Conservation (phyloP, 2,888 invertebrate genomes). For the Trimorus sp. region DNA sequence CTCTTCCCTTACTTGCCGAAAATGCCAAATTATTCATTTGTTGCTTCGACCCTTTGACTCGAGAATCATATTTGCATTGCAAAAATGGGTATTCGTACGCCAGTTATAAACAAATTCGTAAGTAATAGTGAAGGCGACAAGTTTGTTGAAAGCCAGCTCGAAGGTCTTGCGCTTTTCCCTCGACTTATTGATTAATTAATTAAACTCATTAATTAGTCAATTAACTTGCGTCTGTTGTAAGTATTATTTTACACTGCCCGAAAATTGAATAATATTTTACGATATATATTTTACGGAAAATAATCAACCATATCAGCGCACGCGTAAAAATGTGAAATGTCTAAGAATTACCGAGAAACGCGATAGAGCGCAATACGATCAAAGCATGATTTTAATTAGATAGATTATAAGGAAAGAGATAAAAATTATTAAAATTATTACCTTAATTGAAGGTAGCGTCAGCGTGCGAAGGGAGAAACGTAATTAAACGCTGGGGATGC, state of each 20-base stretch:
- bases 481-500: constrained; percentile 79
- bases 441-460: constrained; percentile 81
- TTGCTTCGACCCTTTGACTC: constrained; percentile 68
- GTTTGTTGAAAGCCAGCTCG: too few relatives aligned
- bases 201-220: too few relatives aligned
- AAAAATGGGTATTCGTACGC: constrained; percentile 41
- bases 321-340: constrained; percentile 48
- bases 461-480: constrained; percentile 76
- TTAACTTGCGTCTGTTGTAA: too few relatives aligned
- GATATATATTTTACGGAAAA: background rate
- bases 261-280: too few relatives aligned
- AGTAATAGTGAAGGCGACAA: too few relatives aligned
- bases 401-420: constrained; percentile 80
- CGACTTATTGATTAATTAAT: too few relatives aligned
- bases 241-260: too few relatives aligned
- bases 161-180: too few relatives aligned
- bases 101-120: constrained; percentile 36
- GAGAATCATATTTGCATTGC: constrained; percentile 62
- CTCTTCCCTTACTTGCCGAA: constrained; percentile 58
- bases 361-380: constrained; percentile 76
- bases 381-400: constrained; percentile 81
- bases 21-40: constrained; percentile 77
- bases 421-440: constrained; percentile 82
- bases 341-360: constrained; percentile 68
- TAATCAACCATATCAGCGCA: background rate